These are phyloP conservation scores for Enteromius fasciolatus DNA, from an alignment of 2,797 vertebrate species.

Conservation along the genomic window DNA sequence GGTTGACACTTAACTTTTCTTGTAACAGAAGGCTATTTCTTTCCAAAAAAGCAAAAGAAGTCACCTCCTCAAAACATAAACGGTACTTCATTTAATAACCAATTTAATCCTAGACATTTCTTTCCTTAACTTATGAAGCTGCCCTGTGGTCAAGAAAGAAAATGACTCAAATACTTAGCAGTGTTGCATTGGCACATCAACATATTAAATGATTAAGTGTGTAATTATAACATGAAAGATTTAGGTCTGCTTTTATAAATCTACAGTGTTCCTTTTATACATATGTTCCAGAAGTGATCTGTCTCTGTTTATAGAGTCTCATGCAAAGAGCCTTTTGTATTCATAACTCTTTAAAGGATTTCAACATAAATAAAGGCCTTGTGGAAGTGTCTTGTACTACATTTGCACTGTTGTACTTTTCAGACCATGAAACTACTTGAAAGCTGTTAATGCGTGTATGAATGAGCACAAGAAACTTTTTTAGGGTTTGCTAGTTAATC, in stretches of 20 bases:
- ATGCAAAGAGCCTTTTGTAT: constrained; percentile 19
- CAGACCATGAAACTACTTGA: constrained; percentile 42
- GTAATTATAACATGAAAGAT: neutral
- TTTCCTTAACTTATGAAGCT: neutral
- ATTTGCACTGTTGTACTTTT: constrained; percentile 39
- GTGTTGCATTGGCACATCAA: neutral
- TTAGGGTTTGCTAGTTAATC: constrained; percentile 23
- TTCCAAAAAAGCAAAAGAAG: neutral
- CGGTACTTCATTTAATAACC: neutral
- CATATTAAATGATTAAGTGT: neutral
- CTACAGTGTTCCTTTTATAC: neutral
- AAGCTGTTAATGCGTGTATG: constrained; percentile 38
- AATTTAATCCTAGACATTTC: neutral
- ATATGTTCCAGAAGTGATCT: constrained; percentile 15
- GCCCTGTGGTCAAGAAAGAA: neutral
- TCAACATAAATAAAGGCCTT: constrained; percentile 35
- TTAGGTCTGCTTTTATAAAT: neutral
- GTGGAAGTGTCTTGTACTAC: constrained; percentile 25
- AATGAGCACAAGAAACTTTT: constrained; percentile 32
- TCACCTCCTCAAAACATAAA: neutral
- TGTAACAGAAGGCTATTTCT: neutral
- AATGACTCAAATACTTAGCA: neutral
- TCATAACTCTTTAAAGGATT: constrained; percentile 22
- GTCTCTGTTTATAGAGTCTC: constrained; percentile 22
- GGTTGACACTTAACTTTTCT: neutral